These are phyloP conservation scores for Tricholauxania praeusta DNA, from an alignment of 2,888 invertebrate genomes.

Conservation along the genomic window DNA sequence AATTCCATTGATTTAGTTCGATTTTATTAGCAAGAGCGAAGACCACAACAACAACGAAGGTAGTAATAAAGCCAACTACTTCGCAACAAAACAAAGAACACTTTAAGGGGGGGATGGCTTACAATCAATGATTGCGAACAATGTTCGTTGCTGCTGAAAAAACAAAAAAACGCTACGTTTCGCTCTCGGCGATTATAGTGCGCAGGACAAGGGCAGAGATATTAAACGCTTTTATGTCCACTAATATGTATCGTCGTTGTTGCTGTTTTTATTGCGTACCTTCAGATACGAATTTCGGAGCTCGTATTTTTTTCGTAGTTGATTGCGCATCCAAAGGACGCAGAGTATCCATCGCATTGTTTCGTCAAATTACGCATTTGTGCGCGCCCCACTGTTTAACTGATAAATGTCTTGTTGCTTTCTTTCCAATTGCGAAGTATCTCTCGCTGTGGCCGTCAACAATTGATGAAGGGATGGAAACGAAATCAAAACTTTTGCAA, in stretches of 20 bases:
- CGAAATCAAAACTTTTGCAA: too few relatives aligned
- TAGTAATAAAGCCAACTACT: slow-evolving; percentile 1
- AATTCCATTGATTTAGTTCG: slow-evolving; percentile 7
- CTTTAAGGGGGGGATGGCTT: background rate
- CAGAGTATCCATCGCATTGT: too few relatives aligned
- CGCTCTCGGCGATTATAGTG: slow-evolving; percentile 15
- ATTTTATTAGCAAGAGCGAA: slow-evolving; percentile 17
- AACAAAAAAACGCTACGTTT: background rate
- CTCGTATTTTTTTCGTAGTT: background rate
- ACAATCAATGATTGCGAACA: slow-evolving; percentile 11
- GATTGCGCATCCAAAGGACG: background rate
- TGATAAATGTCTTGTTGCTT: too few relatives aligned
- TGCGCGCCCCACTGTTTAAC: too few relatives aligned
- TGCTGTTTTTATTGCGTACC: background rate
- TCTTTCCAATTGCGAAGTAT: too few relatives aligned
- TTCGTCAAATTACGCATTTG: too few relatives aligned
- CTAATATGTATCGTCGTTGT: background rate
- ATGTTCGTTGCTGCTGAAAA: background rate
- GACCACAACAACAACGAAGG: background rate
- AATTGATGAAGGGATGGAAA: too few relatives aligned
- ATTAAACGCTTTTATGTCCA: too few relatives aligned
- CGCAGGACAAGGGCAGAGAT: slow-evolving; percentile 5
- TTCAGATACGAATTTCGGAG: too few relatives aligned
- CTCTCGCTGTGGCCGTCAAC: too few relatives aligned
- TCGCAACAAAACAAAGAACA: background rate